Evolutionary conservation across 2,888 invertebrate species (phyloP).

Genomic region (Yponomeuta evonymella): DNA sequence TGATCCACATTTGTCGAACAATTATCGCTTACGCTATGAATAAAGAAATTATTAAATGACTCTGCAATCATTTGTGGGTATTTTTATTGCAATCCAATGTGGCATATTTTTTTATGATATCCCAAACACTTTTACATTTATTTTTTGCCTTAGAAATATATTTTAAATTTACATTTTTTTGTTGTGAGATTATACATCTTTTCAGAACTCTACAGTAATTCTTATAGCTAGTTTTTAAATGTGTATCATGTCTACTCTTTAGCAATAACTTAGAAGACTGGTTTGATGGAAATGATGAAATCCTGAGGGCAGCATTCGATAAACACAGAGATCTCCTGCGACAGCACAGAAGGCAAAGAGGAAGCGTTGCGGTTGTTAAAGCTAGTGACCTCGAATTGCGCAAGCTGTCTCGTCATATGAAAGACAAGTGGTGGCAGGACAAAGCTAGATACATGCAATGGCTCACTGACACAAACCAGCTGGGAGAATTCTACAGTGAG

Average conservation of each 20-base stretch:
- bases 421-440: no score
- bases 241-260: neutral
- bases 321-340: no score
- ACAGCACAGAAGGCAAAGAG: no score
- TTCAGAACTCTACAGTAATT: neutral
- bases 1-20: neutral
- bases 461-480: no score
- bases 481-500: no score
- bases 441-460: no score
- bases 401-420: no score
- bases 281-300: no score
- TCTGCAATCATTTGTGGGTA: neutral
- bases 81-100: neutral
- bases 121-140: constrained; percentile 2
- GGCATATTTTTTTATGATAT: neutral
- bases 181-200: neutral
- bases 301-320: no score
- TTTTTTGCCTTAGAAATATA: constrained; percentile 1
- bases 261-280: no score
- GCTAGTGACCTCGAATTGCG: no score
- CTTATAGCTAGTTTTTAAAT: neutral
- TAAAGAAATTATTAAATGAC: constrained; percentile 1
- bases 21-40: neutral
- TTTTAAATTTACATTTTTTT: neutral
- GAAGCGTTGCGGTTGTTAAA: no score